Evolutionary conservation across 2,797 vertebrate genomes (phyloP).

Genomic region (Oceanodroma leucorhoa): DNA sequence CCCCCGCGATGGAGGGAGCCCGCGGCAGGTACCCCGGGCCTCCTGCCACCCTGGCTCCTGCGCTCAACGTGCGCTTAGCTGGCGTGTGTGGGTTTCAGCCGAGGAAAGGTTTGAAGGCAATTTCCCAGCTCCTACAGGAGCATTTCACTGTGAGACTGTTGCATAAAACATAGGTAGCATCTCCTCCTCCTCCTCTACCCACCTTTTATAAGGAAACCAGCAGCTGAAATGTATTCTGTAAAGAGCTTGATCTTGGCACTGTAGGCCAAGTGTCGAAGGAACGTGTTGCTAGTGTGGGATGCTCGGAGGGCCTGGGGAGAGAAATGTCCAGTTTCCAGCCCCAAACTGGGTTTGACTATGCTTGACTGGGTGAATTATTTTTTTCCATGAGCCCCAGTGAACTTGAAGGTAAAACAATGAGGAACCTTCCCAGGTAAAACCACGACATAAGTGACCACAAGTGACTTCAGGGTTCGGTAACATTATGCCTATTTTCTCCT

Average conservation of each 20-base stretch:
- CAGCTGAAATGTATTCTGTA: background rate
- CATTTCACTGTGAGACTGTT: background rate
- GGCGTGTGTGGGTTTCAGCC: background rate
- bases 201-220: background rate
- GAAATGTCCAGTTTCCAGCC: background rate
- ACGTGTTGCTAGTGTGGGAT: accelerated
- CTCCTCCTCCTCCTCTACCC: background rate
- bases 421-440: background rate
- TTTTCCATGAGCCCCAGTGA: background rate
- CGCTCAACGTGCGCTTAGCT: background rate
- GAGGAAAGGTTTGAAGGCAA: background rate
- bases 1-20: accelerated
- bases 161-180: slow-evolving; percentile 1
- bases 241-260: background rate
- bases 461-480: background rate
- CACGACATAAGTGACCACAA: accelerated
- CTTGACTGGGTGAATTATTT: background rate
- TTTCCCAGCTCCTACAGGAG: background rate
- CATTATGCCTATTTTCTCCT: background rate
- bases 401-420: background rate
- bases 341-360: background rate
- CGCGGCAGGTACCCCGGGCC: background rate
- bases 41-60: background rate
- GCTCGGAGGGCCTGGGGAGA: background rate
- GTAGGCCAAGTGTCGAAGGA: background rate